Percentiles rank a stretch among this genome's conserved stretches.
Evolutionary conservation across 2,888 invertebrate genomes (phyloP).

Genomic region (Plagodis dolabraria): DNA sequence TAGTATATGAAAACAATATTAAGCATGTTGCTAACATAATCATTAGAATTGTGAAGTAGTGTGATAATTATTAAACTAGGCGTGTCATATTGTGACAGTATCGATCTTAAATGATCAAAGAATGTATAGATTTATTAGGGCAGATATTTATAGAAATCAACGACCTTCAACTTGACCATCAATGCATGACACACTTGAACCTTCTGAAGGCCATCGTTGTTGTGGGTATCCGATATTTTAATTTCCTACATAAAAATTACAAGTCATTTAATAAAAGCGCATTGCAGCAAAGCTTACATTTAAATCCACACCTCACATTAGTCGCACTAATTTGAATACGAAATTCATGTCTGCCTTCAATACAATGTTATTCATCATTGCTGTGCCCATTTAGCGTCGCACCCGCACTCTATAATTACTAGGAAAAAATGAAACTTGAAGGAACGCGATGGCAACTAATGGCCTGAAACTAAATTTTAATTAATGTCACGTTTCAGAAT

Average conservation of each 20-base stretch:
- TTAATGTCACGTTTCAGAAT: slow-evolving; percentile 84
- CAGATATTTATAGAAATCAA: too few species aligned
- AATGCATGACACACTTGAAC: too few species aligned
- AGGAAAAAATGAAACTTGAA: slow-evolving; percentile 79
- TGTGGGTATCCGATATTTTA: background rate
- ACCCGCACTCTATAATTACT: slow-evolving; percentile 79
- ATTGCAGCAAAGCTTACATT: slow-evolving; percentile 62
- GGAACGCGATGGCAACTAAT: slow-evolving; percentile 83
- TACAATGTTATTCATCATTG: slow-evolving; percentile 83
- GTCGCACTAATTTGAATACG: slow-evolving; percentile 80
- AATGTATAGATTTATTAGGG: too few species aligned
- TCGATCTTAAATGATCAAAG: too few species aligned
- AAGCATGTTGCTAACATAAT: too few species aligned
- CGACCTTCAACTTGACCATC: too few species aligned
- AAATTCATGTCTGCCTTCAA: slow-evolving; percentile 79
- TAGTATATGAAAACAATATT: too few species aligned
- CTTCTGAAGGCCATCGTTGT: too few species aligned
- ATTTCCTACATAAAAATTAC: slow-evolving; percentile 45
- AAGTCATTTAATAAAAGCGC: slow-evolving; percentile 64
- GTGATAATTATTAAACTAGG: too few species aligned
- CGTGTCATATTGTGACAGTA: too few species aligned
- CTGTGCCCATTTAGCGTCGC: slow-evolving; percentile 78
- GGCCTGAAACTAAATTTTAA: slow-evolving; percentile 85
- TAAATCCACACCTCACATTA: slow-evolving; percentile 76
- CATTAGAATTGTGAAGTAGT: too few species aligned